These are phyloP conservation scores for Perizoma flavofasciatum DNA, from an alignment of 2,888 invertebrate species.

Conservation along the genomic window DNA sequence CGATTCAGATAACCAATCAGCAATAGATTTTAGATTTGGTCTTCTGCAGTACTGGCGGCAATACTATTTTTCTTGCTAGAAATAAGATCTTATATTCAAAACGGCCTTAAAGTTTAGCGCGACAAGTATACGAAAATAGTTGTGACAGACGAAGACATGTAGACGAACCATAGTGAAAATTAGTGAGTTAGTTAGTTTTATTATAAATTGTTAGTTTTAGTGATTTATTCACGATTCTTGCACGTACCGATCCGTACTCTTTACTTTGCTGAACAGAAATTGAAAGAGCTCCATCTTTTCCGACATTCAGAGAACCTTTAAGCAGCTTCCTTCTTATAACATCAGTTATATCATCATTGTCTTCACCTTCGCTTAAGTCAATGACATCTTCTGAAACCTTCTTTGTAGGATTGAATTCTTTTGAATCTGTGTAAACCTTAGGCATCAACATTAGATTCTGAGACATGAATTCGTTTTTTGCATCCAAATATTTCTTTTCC, in stretches of 20 bases:
- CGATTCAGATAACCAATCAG: neutral
- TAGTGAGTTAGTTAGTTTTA: slow-evolving; percentile 41
- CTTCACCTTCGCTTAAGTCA: slow-evolving; percentile 72
- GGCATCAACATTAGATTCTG: slow-evolving; percentile 75
- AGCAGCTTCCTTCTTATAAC: slow-evolving; percentile 66
- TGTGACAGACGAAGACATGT: neutral
- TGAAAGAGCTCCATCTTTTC: slow-evolving; percentile 75
- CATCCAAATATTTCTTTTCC: slow-evolving; percentile 75
- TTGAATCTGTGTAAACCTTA: slow-evolving; percentile 47
- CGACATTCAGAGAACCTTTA: slow-evolving; percentile 69
- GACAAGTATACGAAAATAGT: neutral
- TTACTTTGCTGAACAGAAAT: slow-evolving; percentile 70
- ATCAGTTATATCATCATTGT: slow-evolving; percentile 62
- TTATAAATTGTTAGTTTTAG: slow-evolving; percentile 48
- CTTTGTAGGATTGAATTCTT: slow-evolving; percentile 38
- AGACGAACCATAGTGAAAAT: slow-evolving; percentile 26
- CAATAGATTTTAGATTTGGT: neutral
- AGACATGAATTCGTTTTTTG: slow-evolving; percentile 80
- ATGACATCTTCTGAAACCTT: slow-evolving; percentile 70
- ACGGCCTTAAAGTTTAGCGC: neutral
- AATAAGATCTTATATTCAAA: neutral
- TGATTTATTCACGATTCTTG: slow-evolving; percentile 30
- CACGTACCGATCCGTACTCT: slow-evolving; percentile 66
- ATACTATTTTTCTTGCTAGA: neutral
- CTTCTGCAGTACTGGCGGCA: neutral